Base-by-base conservation (phyloP, 2,888 invertebrate species). In the Coenonympha arcania region DNA sequence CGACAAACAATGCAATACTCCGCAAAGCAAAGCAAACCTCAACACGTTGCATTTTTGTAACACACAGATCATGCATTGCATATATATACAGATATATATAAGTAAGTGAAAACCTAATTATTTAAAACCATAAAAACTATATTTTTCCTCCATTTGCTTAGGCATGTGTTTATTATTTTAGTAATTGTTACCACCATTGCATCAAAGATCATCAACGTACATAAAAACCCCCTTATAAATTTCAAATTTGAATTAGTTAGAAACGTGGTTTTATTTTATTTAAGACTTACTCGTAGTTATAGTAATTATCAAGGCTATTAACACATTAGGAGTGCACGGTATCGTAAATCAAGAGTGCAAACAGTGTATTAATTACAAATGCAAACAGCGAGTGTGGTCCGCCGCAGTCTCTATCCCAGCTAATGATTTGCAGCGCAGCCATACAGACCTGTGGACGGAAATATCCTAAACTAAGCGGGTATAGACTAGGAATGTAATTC, bases 321-420 rank as follows among this genome's bases (percentile, higher is more conserved):
- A 83, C 81, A 82, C 83, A 83, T 83, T 82, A 82, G 76, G 67
- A 78, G 73, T 74, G 71, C 70, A 74, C 70, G 75, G 66, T 79
- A 78, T 79, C 84, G 82, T 86, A 86, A 85, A 85, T 86, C 84
- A 86, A 77, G 72, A 76, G 77, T 70, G 76, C 83, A 85, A 85
- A 85, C 84, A 84, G 76, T 85, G 82, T 84, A 85, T 86, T 85
- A 84, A 86, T 86, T 86, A 85, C 82, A 76, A 83, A 86, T 86
- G 83, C 84, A 83, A 85, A 86, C 85, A 84, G 80, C 79, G 73
- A 82, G 77, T 81, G 82, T 77, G 83, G 82, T 76, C 74, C 66
- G 72, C 83, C 84, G 76, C 82, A 76, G 76, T 82, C 81, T 82
- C 82, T 79, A 81, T 79, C 76, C 76, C 79, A 78, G 76, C 79